Percentiles rank a stretch among this genome's conserved stretches.
Conservation (phyloP, 2,888 invertebrate genomes). For the Pristionchus japonicus region DNA sequence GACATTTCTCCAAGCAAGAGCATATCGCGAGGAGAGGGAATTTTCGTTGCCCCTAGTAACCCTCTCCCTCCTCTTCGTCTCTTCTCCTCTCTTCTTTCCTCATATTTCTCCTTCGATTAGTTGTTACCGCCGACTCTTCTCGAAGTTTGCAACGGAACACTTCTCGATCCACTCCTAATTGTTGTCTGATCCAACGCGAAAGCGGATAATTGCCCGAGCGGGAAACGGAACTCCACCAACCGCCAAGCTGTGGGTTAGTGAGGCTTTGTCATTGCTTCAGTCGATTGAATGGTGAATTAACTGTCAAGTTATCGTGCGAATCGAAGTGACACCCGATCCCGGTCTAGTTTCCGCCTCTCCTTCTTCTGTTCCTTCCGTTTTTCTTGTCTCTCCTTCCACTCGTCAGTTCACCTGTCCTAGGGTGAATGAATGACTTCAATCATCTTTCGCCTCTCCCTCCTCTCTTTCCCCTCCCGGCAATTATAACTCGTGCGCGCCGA, state of each 20-base stretch:
- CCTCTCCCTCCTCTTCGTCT: neutral
- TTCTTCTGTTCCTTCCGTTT: too few relatives aligned
- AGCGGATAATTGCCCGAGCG: neutral
- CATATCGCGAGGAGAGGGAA: neutral
- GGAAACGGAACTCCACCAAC: neutral
- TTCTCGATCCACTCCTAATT: neutral
- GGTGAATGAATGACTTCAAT: neutral
- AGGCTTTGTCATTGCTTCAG: neutral
- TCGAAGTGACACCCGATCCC: neutral
- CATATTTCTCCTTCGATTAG: constrained; percentile 25
- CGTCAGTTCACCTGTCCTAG: constrained; percentile 1
- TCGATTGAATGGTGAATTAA: neutral
- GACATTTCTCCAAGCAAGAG: neutral
- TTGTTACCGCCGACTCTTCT: neutral
- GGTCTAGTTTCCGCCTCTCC: neutral
- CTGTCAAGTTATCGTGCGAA: constrained; percentile 17
- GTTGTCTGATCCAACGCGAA: neutral
- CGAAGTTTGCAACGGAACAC: neutral
- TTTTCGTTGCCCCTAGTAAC: neutral
- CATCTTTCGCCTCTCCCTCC: neutral
- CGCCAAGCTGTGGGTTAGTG: constrained; percentile 27
- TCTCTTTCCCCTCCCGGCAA: neutral
- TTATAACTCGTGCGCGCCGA: neutral
- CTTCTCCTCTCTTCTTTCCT: neutral
- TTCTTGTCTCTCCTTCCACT: too few relatives aligned